phyloP scores from a whole-genome alignment of 2,888 invertebrate species.

The Orthonevra nobilis region DNA sequence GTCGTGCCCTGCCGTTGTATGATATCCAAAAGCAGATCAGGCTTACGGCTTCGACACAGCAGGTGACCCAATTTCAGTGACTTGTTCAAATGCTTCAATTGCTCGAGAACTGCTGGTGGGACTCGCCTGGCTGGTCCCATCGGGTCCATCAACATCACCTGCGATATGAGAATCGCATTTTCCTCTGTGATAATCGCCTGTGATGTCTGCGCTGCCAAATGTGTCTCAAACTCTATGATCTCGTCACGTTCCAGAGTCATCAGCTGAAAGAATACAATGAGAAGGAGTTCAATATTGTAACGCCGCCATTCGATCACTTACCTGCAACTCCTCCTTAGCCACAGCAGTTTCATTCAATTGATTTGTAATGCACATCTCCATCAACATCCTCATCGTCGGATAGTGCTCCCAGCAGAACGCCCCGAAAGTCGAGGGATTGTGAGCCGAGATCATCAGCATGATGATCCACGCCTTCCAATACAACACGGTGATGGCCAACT shows the following conservation, averaged over 20 bases:
- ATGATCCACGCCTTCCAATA: conserved; percentile 98
- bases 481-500: conserved; percentile 92
- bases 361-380: conserved; percentile 98
- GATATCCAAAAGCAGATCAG: conserved; percentile 94
- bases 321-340: conserved; percentile 85
- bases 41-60: conserved; percentile 92
- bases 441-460: conserved; percentile 92
- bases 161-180: conserved; percentile 91
- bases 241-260: conserved; percentile 87
- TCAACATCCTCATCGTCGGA: conserved; percentile 92
- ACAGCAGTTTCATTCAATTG: conserved; percentile 82
- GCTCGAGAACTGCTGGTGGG: conserved; percentile 88
- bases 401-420: conserved; percentile 93
- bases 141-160: conserved; percentile 92
- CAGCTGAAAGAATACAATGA: conserved; percentile 77
- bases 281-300: not conserved
- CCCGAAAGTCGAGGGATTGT: conserved; percentile 94
- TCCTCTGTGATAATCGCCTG: conserved; percentile 94
- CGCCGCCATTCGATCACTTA: conserved; percentile 55
- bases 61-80: conserved; percentile 92
- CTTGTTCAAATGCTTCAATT: conserved; percentile 88
- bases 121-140: conserved; percentile 91
- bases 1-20: conserved; percentile 94
- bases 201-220: conserved; percentile 93
- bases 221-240: conserved; percentile 93